phyloP scores from a whole-genome alignment of 2,797 vertebrate species.

The Chelmon rostratus region DNA sequence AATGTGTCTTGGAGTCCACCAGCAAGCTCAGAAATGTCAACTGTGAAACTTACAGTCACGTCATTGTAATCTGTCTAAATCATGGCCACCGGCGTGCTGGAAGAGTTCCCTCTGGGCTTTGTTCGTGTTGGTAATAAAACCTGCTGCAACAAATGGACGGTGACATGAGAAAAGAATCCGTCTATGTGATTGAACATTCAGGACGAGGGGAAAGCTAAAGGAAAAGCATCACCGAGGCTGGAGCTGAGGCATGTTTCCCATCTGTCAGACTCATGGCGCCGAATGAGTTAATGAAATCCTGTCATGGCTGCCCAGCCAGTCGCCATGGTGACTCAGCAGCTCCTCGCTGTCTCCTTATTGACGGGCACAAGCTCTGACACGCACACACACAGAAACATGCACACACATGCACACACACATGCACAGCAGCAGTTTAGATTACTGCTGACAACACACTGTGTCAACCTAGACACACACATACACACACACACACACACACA shows the following conservation, averaged over 20 bases:
- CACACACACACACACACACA: constrained; percentile 9
- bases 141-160: background rate
- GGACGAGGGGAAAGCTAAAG: background rate
- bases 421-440: constrained; percentile 70
- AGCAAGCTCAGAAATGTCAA: constrained; percentile 3
- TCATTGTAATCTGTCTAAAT: background rate
- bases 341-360: constrained; percentile 62
- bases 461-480: constrained; percentile 29
- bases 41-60: background rate
- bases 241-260: background rate
- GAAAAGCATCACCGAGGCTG: background rate
- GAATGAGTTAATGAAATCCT: constrained; percentile 52
- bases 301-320: constrained; percentile 70
- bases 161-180: background rate
- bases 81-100: background rate
- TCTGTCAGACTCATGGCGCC: constrained; percentile 15
- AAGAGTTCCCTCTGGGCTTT: background rate
- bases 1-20: constrained; percentile 36
- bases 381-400: constrained; percentile 49
- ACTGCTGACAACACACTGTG: constrained; percentile 72
- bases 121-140: constrained; percentile 1
- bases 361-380: constrained; percentile 57
- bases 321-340: constrained; percentile 83
- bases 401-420: constrained; percentile 49
- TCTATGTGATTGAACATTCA: background rate